A percentile compares a stretch with the other conserved stretches of the same genome.
Evolutionary conservation across 1,140 invertebrate genomes (phyloP).

Genomic region (Drosophila littoralis): DNA sequence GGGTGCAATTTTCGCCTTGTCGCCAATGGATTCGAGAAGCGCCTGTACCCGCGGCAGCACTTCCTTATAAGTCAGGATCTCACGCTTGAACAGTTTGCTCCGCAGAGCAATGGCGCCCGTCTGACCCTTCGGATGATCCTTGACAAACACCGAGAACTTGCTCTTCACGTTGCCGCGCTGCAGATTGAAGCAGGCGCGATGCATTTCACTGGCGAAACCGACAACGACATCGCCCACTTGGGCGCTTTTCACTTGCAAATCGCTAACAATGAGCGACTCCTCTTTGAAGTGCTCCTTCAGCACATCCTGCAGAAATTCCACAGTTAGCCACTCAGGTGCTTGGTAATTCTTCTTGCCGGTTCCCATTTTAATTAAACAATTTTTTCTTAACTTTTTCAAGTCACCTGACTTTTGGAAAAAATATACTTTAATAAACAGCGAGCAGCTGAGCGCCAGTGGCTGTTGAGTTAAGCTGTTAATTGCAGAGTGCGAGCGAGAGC

Average conservation of each 20-base stretch:
- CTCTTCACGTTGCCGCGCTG: slow-evolving; percentile 60
- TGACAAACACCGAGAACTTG: slow-evolving; percentile 80
- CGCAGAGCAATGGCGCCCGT: slow-evolving; percentile 76
- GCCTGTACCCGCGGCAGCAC: slow-evolving; percentile 71
- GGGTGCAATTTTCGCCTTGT: slow-evolving; percentile 75
- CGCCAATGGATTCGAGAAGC: slow-evolving; percentile 72
- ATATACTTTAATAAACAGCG: slow-evolving; percentile 26
- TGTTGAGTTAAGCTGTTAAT: slow-evolving; percentile 37
- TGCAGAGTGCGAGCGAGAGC: slow-evolving; percentile 39
- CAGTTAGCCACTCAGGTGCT: slow-evolving; percentile 77
- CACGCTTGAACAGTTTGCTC: slow-evolving; percentile 79
- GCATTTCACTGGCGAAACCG: slow-evolving; percentile 81
- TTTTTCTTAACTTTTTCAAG: slow-evolving; percentile 46
- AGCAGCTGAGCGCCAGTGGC: slow-evolving; percentile 37
- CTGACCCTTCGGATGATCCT: slow-evolving; percentile 79
- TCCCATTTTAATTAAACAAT: slow-evolving; percentile 61
- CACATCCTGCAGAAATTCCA: slow-evolving; percentile 79
- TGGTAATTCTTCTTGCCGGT: slow-evolving; percentile 78
- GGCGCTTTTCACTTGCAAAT: slow-evolving; percentile 72
- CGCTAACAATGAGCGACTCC: slow-evolving; percentile 61
- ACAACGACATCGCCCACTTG: slow-evolving; percentile 51
- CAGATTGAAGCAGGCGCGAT: slow-evolving; percentile 74
- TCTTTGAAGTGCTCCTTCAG: slow-evolving; percentile 82
- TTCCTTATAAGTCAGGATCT: slow-evolving; percentile 79
- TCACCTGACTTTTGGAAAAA: slow-evolving; percentile 68